Percentiles rank a stretch among this genome's conserved stretches.
Evolutionary conservation across 2,113 vertebrate species (phyloP).

Genomic region (Ascaphus truei): DNA sequence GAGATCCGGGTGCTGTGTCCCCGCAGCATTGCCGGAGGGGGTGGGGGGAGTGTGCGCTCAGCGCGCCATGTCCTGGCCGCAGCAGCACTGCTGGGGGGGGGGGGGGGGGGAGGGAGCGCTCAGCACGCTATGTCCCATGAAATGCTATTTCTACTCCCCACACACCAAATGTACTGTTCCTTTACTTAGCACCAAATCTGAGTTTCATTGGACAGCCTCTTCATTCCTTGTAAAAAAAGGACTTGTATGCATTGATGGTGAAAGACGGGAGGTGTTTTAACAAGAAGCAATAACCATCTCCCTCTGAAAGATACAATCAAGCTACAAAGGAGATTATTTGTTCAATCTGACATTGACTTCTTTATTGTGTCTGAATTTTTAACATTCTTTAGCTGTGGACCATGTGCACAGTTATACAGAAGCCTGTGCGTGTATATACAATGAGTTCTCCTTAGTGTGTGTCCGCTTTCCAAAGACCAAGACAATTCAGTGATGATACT

Average conservation of each 20-base stretch:
- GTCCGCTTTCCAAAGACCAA: too few species aligned
- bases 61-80: too few species aligned
- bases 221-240: constrained; percentile 18
- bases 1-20: too few species aligned
- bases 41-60: too few species aligned
- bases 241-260: constrained; percentile 20
- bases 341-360: constrained; percentile 47
- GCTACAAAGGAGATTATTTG: constrained; percentile 40
- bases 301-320: constrained; percentile 41
- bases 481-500: too few species aligned
- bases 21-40: too few species aligned
- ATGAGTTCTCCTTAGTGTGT: too few species aligned
- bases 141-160: too few species aligned
- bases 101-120: too few species aligned
- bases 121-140: too few species aligned
- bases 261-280: constrained; percentile 44
- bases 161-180: too few species aligned
- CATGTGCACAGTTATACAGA: constrained; percentile 22
- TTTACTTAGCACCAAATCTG: neutral
- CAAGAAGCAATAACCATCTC: constrained; percentile 41
- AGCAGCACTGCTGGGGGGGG: too few species aligned
- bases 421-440: neutral
- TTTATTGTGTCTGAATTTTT: constrained; percentile 49
- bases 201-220: constrained; percentile 23
- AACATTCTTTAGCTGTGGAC: constrained; percentile 41